Conservation (phyloP, 2,888 invertebrate genomes). For the Drosophila neutralis region DNA sequence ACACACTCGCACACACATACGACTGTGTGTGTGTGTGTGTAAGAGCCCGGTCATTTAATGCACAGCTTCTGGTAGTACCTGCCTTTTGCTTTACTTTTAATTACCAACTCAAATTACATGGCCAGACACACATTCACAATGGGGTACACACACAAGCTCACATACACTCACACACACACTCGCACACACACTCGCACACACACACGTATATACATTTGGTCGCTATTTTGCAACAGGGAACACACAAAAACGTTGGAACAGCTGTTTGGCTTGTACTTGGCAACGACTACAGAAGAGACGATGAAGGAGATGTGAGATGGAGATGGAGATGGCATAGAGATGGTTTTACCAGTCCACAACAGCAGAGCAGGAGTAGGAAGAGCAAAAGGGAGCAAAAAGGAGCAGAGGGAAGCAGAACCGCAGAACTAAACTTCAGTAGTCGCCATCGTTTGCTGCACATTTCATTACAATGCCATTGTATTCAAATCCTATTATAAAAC, state of each 20-base stretch:
- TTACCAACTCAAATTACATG: slow-evolving; percentile 76
- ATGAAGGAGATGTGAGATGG: slow-evolving; percentile 2
- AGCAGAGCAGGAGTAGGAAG: slow-evolving; percentile 2
- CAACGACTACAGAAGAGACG: slow-evolving; percentile 32
- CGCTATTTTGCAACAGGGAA: slow-evolving; percentile 39
- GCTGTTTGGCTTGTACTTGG: slow-evolving; percentile 74
- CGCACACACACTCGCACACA: slow-evolving; percentile 3
- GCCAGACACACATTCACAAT: slow-evolving; percentile 51
- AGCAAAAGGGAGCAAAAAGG: background rate
- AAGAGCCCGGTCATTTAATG: slow-evolving; percentile 63
- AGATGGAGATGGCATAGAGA: slow-evolving; percentile 8
- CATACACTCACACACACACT: slow-evolving; percentile 5
- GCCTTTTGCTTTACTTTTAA: slow-evolving; percentile 76
- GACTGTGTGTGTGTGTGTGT: slow-evolving; percentile 5
- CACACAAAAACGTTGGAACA: slow-evolving; percentile 60
- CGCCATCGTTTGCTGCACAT: slow-evolving; percentile 79
- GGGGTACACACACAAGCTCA: slow-evolving; percentile 16
- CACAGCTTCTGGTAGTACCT: slow-evolving; percentile 54
- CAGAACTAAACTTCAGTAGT: slow-evolving; percentile 69
- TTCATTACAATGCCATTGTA: slow-evolving; percentile 78
- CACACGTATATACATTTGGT: slow-evolving; percentile 29
- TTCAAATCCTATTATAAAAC: slow-evolving; percentile 78
- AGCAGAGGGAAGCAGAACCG: slow-evolving; percentile 50
- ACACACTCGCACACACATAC: slow-evolving; percentile 15
- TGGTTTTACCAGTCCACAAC: slow-evolving; percentile 12